Evolutionary conservation across 2,888 invertebrate species (phyloP), one percentile per base, ranked within the genome.

Genomic region (Gastracanthus pulcherrimus): DNA sequence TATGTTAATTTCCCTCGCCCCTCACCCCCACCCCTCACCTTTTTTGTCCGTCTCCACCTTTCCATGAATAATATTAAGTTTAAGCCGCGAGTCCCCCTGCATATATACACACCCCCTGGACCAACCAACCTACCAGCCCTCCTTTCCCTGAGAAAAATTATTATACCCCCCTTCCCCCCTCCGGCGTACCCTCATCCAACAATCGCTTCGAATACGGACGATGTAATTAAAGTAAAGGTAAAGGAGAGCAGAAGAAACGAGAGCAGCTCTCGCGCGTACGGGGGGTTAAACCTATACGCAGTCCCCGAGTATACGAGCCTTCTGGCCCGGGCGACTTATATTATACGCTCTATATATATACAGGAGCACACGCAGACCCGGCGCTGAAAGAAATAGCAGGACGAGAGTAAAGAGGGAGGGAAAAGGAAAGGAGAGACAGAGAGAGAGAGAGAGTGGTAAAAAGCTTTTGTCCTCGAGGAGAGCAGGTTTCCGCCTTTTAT

Each of bases 31-130:
- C n/a, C n/a, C n/a, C n/a, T n/a, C n/a, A n/a, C n/a, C 13, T 36
- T 51, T 36, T 6, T 23, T 6, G 19, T 23, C 19, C 45, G 60
- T 31, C 31, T 34, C 19, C 26, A 7, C 31, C n/a, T 69, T 45
- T 60, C 51, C 76, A 67, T 69, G 76, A 76, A 69, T 76, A 69
- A 23, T 51, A 60, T 76, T 66, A 76, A 69, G 26, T 16, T 60
- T 45, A 74, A 62, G 19, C 29, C 16, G 34, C 3, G 16, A 5
- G 41, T 41, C 60, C 3, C 13, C 41, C 13, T 9, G 13, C 13
- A 41, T 41, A 41, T 41, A 41, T 13, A 41, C 13, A 4, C 16
- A 41, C 36, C 5, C 36, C 5, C 36, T 4, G n/a, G 19, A 4
- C 34, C 2, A 3, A 11, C 41, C 48, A 19, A 51, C 55, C 19